phyloP scores from a whole-genome alignment of 2,113 vertebrate genomes.

The Cryptotis parvus region DNA sequence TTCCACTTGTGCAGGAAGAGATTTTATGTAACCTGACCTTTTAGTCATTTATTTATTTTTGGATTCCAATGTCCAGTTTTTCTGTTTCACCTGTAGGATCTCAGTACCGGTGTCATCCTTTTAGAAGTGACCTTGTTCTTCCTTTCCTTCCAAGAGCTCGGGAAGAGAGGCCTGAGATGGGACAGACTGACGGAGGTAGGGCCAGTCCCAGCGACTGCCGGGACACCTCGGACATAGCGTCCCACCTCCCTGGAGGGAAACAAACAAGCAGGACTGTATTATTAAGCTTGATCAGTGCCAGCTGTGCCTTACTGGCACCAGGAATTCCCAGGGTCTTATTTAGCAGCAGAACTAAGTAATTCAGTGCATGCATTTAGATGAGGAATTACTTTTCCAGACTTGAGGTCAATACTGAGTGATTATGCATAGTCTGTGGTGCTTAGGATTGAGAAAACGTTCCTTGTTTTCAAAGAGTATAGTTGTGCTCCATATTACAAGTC shows the following conservation, averaged over 20 bases:
- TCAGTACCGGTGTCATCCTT: constrained; percentile 95
- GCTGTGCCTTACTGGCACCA: constrained; percentile 84
- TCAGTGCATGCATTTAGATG: constrained; percentile 77
- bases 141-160: constrained; percentile 94
- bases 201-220: constrained; percentile 48
- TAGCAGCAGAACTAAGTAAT: constrained; percentile 83
- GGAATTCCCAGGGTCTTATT: constrained; percentile 80
- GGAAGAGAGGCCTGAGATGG: constrained; percentile 89
- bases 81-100: constrained; percentile 88
- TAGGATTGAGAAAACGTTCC: constrained; percentile 77
- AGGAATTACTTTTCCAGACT: constrained; percentile 80
- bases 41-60: constrained; percentile 45
- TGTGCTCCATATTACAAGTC: constrained; percentile 35
- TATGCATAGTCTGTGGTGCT: constrained; percentile 81
- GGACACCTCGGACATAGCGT: constrained; percentile 71
- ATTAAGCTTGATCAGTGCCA: constrained; percentile 81
- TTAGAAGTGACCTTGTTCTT: constrained; percentile 93
- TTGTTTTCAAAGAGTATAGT: constrained; percentile 55
- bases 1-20: constrained; percentile 43
- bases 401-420: constrained; percentile 80
- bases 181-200: constrained; percentile 90
- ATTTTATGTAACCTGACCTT: constrained; percentile 55
- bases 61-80: constrained; percentile 57
- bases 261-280: constrained; percentile 21
- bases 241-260: constrained; percentile 44